A percentile compares a stretch with the other conserved stretches of the same genome.
These are phyloP conservation scores for Aldabrachelys gigantea DNA, from an alignment of 2,113 vertebrate species.

Conservation along the genomic window DNA sequence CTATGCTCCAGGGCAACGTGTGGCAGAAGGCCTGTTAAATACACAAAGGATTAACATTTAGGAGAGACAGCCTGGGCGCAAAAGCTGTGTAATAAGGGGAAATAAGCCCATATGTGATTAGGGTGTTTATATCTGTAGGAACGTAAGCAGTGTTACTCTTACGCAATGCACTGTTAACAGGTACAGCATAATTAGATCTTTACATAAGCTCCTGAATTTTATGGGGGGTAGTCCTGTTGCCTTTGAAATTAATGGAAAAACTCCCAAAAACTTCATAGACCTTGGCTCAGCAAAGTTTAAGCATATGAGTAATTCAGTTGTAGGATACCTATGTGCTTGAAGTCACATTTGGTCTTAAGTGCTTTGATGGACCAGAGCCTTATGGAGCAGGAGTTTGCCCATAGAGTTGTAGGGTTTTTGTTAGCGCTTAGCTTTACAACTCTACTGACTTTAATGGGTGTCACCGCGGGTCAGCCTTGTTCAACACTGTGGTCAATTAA, in stretches of 20 bases:
- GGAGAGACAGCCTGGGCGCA: background rate
- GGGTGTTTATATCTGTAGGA: background rate
- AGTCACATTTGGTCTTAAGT: background rate
- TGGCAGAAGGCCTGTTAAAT: background rate
- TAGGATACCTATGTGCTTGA: background rate
- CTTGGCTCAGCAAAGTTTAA: background rate
- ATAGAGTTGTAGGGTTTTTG: background rate
- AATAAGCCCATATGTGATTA: background rate
- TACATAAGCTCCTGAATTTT: background rate
- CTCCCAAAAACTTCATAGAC: background rate
- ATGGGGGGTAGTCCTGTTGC: background rate
- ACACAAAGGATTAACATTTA: background rate
- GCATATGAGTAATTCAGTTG: too few species aligned
- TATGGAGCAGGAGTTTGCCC: accelerated
- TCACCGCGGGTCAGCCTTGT: accelerated
- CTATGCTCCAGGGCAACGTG: background rate
- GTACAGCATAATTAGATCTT: background rate
- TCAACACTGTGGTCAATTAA: accelerated
- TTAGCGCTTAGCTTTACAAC: background rate
- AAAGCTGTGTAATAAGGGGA: accelerated
- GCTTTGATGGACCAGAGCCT: accelerated
- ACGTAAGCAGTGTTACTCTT: background rate
- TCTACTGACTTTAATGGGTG: accelerated
- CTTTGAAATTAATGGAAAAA: background rate
- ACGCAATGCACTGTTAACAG: background rate